Conservation (phyloP, 2,113 vertebrate genomes). For the Malaclemys terrapin region DNA sequence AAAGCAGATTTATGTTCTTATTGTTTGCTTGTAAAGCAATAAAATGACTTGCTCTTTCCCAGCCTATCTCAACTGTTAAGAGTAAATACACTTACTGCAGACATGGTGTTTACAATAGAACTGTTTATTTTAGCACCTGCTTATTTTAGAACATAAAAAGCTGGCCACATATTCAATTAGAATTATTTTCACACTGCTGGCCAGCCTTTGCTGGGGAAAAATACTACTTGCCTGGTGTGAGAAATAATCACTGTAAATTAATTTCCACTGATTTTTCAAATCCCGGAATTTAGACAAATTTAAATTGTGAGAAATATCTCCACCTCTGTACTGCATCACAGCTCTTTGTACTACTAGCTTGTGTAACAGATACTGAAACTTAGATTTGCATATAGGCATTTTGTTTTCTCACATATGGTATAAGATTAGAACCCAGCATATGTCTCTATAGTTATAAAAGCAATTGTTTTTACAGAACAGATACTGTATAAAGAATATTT, state of each 20-base stretch:
- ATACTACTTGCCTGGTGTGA: background rate
- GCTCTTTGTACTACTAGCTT: slow-evolving; percentile 27
- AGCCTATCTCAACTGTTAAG: slow-evolving; percentile 34
- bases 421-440: slow-evolving; percentile 68
- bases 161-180: background rate
- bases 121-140: background rate
- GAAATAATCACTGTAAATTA: background rate
- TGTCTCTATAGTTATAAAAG: slow-evolving; percentile 68
- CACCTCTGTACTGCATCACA: background rate
- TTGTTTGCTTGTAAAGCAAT: slow-evolving; percentile 56
- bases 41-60: slow-evolving; percentile 16
- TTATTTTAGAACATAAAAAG: background rate
- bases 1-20: slow-evolving; percentile 57
- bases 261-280: background rate
- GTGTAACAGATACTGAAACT: slow-evolving; percentile 33
- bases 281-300: background rate
- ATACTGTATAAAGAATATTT: slow-evolving; percentile 47
- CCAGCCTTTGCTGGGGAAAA: background rate
- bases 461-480: slow-evolving; percentile 70
- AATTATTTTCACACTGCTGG: background rate
- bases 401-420: slow-evolving; percentile 37
- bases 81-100: slow-evolving; percentile 52
- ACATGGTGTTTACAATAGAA: background rate
- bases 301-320: background rate
- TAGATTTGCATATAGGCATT: slow-evolving; percentile 44